Percentiles rank a stretch among this genome's conserved stretches.
Conservation (phyloP, 2,797 vertebrate genomes). For the Iguana delicatissima region DNA sequence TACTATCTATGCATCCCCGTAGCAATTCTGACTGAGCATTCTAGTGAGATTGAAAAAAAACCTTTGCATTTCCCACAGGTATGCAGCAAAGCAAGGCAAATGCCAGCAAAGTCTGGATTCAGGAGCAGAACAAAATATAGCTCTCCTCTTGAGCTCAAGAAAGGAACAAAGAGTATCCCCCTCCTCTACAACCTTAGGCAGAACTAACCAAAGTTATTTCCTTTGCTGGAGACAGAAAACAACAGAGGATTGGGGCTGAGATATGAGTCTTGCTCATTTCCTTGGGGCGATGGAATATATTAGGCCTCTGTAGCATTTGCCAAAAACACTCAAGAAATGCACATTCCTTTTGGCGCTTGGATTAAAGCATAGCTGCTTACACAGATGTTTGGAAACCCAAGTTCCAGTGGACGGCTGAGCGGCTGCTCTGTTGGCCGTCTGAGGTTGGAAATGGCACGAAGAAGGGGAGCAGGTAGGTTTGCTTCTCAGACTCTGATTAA, state of each 20-base stretch:
- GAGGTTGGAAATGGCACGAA: not conserved
- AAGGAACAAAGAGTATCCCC: constrained; percentile 3
- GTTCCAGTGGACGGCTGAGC: not conserved
- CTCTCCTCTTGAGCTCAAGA: not conserved
- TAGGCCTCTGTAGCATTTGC: constrained; percentile 35
- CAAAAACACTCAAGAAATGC: constrained; percentile 36
- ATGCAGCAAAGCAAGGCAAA: not conserved
- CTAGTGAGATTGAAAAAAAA: not conserved
- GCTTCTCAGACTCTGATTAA: fast-evolving
- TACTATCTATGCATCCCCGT: not conserved
- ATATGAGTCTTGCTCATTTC: constrained; percentile 39
- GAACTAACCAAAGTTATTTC: constrained; percentile 64
- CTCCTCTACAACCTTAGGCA: constrained; percentile 26
- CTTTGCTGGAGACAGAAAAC: not conserved
- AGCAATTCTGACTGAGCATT: not conserved
- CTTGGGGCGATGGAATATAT: constrained; percentile 43
- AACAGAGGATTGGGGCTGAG: not conserved
- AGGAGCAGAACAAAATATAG: constrained; percentile 35
- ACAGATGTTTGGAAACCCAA: constrained; percentile 36
- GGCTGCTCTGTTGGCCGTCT: not conserved
- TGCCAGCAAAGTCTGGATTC: not conserved
- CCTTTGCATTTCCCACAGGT: not conserved
- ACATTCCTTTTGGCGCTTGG: constrained; percentile 64
- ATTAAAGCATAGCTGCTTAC: constrained; percentile 33
- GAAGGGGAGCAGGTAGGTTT: not conserved